Evolutionary conservation across 2,797 vertebrate species (phyloP), one percentile per base, ranked within the genome.

Genomic region (Hipposideros larvatus): DNA sequence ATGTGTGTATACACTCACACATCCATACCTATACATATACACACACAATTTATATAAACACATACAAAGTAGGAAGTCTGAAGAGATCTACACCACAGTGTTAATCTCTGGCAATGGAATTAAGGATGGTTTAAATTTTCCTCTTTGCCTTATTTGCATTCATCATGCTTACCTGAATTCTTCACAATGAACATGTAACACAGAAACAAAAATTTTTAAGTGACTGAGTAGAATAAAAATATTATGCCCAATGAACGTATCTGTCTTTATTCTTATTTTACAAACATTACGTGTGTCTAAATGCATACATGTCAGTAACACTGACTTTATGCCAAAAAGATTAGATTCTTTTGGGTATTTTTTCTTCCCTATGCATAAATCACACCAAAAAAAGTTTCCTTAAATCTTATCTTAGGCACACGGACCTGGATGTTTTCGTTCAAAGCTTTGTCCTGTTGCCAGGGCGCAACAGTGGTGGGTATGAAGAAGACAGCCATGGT

Each of bases 351-450:
- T 86, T 74, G 31, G 66, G 66, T 37, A 14, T 22, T 86, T 94
- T 73, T 63, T 24, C 71, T 78, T 55, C 46, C 37, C 15, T 43
- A 68, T 37, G 22, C 21, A 70, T 77, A 77, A 80, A 74, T 80
- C 53, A n/a, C 70, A 78, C 34, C 13, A 37, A 86, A 70, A 65
- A 73, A 88, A 51, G 68, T 8, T 61, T 68, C n/a, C 93, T 94
- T 75, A 88, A 55, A 71, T 19, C 11, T 57, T 41, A 34, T 73
- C 63, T 82, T 94, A 96, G 43, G 43, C 18, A 21, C 21, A 98
- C 96, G 1, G 95, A 99, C 99, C 98, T 99, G 99, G 0, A 98
- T 99, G 75, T 98, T 99, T 98, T 99, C 99, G 95, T 99, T 99
- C 91, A 99, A 98, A 0, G 99, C 99, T 48, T 98, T 98, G 61